Conservation (phyloP, 1,140 invertebrate genomes). For the Holotrichia oblita region DNA sequence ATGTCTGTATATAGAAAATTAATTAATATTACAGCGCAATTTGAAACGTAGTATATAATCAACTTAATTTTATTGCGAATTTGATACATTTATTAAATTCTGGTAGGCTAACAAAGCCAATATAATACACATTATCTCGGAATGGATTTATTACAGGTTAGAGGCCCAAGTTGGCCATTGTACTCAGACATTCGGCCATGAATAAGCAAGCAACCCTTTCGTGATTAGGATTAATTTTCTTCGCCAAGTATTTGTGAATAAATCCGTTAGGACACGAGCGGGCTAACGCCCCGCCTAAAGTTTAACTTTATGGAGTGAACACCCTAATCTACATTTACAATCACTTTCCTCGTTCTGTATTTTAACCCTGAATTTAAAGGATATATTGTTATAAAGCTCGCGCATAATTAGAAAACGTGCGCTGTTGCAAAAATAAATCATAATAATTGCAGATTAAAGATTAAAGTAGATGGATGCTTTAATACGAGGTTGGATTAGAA, state of each 20-base stretch:
- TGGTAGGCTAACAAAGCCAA: neutral
- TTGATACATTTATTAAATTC: neutral
- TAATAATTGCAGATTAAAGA: neutral
- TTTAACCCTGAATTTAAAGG: slow-evolving; percentile 10
- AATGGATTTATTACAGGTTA: slow-evolving; percentile 14
- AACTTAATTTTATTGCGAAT: neutral
- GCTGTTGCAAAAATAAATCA: neutral
- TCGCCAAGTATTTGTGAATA: slow-evolving; percentile 19
- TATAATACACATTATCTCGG: neutral
- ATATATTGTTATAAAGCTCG: neutral
- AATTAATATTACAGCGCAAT: too few species aligned
- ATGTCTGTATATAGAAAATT: too few species aligned
- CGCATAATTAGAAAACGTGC: neutral
- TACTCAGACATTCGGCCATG: neutral
- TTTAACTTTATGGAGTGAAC: neutral
- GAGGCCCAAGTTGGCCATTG: neutral
- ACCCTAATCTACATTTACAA: slow-evolving; percentile 27
- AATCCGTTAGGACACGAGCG: slow-evolving; percentile 22
- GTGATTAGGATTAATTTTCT: slow-evolving; percentile 37
- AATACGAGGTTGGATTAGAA: neutral
- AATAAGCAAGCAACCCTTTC: slow-evolving; percentile 25
- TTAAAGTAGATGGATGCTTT: neutral
- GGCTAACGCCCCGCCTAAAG: neutral
- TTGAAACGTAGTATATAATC: too few species aligned
- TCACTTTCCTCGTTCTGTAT: slow-evolving; percentile 11